A percentile compares a stretch with the other conserved stretches of the same genome.
Evolutionary conservation across 2,797 vertebrate genomes (phyloP).

Genomic region (Melanotaenia trifasciata): DNA sequence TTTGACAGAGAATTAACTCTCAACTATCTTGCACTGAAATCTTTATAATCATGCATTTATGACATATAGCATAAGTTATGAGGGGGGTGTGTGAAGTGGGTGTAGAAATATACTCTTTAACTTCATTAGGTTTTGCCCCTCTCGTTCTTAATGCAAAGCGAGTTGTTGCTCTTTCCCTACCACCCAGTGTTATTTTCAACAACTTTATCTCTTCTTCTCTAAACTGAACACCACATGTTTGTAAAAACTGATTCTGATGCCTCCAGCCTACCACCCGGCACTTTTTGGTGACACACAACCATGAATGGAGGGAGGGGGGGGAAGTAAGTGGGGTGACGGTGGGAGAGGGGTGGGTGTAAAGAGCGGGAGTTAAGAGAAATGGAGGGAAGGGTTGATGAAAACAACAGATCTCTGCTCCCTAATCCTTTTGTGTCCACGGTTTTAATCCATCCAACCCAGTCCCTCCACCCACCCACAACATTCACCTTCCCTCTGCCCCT

Average conservation of each 20-base stretch:
- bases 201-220: slow-evolving; percentile 19
- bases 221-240: slow-evolving; percentile 39
- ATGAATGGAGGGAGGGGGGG: slow-evolving; percentile 27
- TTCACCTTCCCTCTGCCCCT: slow-evolving; percentile 35
- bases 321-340: background rate
- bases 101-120: slow-evolving; percentile 1
- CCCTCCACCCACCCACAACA: background rate
- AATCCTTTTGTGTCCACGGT: slow-evolving; percentile 83
- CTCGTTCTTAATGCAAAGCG: slow-evolving; percentile 1
- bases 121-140: background rate
- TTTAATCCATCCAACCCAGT: slow-evolving; percentile 74
- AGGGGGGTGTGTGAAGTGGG: slow-evolving; percentile 27
- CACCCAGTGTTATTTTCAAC: slow-evolving; percentile 31
- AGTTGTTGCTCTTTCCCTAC: slow-evolving; percentile 39
- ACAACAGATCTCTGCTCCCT: slow-evolving; percentile 78
- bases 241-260: slow-evolving; percentile 43
- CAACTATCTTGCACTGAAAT: slow-evolving; percentile 57
- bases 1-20: slow-evolving; percentile 56
- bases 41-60: slow-evolving; percentile 46
- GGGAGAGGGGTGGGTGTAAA: slow-evolving; percentile 52
- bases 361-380: slow-evolving; percentile 68
- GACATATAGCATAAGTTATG: slow-evolving; percentile 14
- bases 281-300: slow-evolving; percentile 36
- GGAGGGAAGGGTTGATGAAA: slow-evolving; percentile 77
- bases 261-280: slow-evolving; percentile 8